Evolutionary conservation across 2,797 vertebrate species (phyloP), one percentile per base, ranked within the genome.

Genomic region (Odontamblyopus rebecca): DNA sequence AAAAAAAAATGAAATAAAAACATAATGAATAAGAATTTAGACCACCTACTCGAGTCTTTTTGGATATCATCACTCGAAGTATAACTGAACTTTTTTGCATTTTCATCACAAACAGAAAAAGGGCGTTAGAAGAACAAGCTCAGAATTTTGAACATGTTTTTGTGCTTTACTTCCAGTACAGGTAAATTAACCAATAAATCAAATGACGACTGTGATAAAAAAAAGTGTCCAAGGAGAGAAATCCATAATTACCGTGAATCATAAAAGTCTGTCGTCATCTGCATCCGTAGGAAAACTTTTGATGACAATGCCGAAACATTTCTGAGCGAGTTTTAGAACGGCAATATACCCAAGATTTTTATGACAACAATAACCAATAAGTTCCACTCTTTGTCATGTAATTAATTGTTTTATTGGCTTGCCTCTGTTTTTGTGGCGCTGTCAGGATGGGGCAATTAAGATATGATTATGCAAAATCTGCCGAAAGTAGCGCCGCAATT

Each of bases 401-500:
- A 83, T 81, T 75, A 80, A 85, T 85, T 77, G 67, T 30, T 9
- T 79, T 81, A 80, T 84, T 80, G 76, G 78, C 80, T 75, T 82
- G 78, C 69, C 69, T 44, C 71, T 69, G 74, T 72, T 84, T 23
- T 83, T 81, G 66, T 77, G 60, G 69, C 59, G 35, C 41, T 26
- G 69, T 76, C 77, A 72, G 77, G 59, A 19, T 79, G 57, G 68
- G 56, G 35, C 51, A 23, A 68, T 77, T 78, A 80, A 74, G 77
- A 88, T 82, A 85, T 83, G 70, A 74, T 48, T 2, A 71, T 53
- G 62, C 72, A 64, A 78, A 74, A 84, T 76, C 77, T 71, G 62
- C 50, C 77, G 69, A 80, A 76, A 41, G 56, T 68, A 74, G 72
- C 18, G 66, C 71, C 62, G 54, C 75, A 51, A 77, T 70, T 66